Base-by-base conservation (phyloP, 2,113 vertebrate species). In the Cathartes aura region DNA sequence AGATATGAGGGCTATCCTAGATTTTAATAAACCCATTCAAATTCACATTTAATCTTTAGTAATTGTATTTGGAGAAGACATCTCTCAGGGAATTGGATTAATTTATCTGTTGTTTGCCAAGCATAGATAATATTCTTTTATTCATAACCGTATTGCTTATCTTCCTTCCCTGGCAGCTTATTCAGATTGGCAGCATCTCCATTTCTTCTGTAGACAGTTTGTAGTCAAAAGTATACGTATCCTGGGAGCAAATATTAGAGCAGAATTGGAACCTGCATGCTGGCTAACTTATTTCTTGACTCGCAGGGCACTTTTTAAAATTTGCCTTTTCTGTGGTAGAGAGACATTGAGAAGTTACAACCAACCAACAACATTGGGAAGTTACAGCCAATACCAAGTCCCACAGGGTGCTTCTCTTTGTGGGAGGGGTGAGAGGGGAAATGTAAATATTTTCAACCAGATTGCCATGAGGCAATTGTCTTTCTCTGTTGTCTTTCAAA, bases 1-100 rank as follows among this genome's bases (percentile, higher is more conserved):
- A 84, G 67, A 53, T 38, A 40, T 3, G 48, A 87, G 42, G 12
- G 10, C 52, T 67, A 80, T 73, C 38, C 56, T 82, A 64, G 64
- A 62, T 84, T 87, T 87, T 84, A 96, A 82, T 71, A 93, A 96
- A 92, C 4, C 9, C 47, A 52, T 94, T 90, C 45, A 56, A 73
- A 82, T 56, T 73, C 55, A 34, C 75, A 26, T 73, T 86, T 80
- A 85, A 59, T 88, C 45, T 63, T 85, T 42, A 43, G 47, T 58
- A 72, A 73, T 72, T 73, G 32, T 82, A 53, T 95, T 84, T 89
- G 50, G 52, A 94, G 82, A 62, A 96, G n/a, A 75, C 59, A 50
- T 75, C 24, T 90, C 79, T 47, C 10, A 19, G 43, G 38, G 45
- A 94, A 53, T 63, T 59, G 43, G 52, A 82, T 90, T 90, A 71